Evolutionary conservation across 2,888 invertebrate species (phyloP).

Genomic region (Apodemia mormo): DNA sequence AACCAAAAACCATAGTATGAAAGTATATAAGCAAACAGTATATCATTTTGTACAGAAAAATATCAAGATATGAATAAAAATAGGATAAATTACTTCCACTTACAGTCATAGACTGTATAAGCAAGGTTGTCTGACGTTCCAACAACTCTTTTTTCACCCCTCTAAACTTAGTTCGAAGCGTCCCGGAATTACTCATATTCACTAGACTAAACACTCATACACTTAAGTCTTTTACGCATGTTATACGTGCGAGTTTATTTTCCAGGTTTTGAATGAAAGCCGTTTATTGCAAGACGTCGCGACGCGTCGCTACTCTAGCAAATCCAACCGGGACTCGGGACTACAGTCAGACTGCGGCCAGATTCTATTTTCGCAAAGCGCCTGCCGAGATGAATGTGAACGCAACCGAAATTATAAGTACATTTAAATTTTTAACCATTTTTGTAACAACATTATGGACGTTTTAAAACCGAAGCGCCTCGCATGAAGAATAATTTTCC

Average conservation of each 20-base stretch:
- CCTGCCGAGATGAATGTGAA: constrained; percentile 68
- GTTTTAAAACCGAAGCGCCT: background rate
- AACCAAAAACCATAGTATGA: background rate
- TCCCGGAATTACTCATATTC: constrained; percentile 78
- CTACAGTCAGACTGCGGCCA: constrained; percentile 71
- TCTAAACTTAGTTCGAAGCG: constrained; percentile 85
- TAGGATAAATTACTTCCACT: constrained; percentile 60
- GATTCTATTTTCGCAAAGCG: constrained; percentile 81
- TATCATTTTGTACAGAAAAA: background rate
- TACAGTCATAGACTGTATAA: constrained; percentile 91
- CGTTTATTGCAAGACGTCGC: constrained; percentile 33
- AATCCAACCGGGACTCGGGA: constrained; percentile 65
- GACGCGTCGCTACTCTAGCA: constrained; percentile 69
- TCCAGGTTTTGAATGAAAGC: constrained; percentile 2
- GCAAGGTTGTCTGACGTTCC: constrained; percentile 86
- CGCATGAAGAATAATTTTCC: too few relatives aligned
- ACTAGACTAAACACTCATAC: constrained; percentile 37
- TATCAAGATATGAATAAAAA: background rate
- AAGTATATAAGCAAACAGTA: background rate
- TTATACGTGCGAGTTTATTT: background rate
- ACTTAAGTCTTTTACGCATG: constrained; percentile 25
- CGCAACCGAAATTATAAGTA: constrained; percentile 60
- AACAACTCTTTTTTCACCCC: constrained; percentile 89
- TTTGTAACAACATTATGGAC: background rate
- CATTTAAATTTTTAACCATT: constrained; percentile 2